Conservation (phyloP, 2,888 invertebrate genomes). For the Euzetes globulus region DNA sequence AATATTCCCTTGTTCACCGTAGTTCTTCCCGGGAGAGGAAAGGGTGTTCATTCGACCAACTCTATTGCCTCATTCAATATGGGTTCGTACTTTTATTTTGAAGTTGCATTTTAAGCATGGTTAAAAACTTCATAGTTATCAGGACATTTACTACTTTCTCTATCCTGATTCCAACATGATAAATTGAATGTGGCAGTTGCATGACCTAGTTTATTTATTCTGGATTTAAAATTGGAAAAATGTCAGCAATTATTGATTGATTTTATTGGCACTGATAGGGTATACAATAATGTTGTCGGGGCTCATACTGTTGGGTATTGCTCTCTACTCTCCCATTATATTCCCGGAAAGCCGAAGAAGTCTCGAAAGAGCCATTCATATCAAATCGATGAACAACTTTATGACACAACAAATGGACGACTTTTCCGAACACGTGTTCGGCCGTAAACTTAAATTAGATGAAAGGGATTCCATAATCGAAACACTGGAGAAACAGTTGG, state of each 20-base stretch:
- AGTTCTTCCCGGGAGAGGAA: slow-evolving; percentile 31
- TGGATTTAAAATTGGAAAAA: too few relatives aligned
- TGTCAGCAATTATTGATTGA: too few relatives aligned
- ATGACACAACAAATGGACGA: slow-evolving; percentile 5
- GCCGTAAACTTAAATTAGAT: background rate
- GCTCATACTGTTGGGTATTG: slow-evolving; percentile 31
- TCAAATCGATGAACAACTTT: background rate
- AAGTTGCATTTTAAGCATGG: too few relatives aligned
- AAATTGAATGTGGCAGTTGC: background rate
- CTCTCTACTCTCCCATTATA: slow-evolving; percentile 19
- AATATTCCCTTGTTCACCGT: slow-evolving; percentile 34
- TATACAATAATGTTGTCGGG: slow-evolving; percentile 20
- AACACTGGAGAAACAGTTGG: slow-evolving; percentile 36
- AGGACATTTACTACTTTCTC: too few relatives aligned
- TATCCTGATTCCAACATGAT: too few relatives aligned
- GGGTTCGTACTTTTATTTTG: too few relatives aligned
- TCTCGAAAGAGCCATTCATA: background rate
- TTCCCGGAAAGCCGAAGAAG: slow-evolving; percentile 25
- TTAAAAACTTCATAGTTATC: too few relatives aligned
- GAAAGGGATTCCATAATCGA: background rate
- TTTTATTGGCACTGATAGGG: slow-evolving; percentile 5
- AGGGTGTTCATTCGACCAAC: background rate
- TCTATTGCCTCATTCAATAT: background rate
- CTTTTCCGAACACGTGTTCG: slow-evolving; percentile 4
- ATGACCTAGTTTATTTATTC: too few relatives aligned